A percentile compares a stretch with the other conserved stretches of the same genome.
Conservation (phyloP, 2,113 vertebrate genomes). For the Scartelaos histophorus region DNA sequence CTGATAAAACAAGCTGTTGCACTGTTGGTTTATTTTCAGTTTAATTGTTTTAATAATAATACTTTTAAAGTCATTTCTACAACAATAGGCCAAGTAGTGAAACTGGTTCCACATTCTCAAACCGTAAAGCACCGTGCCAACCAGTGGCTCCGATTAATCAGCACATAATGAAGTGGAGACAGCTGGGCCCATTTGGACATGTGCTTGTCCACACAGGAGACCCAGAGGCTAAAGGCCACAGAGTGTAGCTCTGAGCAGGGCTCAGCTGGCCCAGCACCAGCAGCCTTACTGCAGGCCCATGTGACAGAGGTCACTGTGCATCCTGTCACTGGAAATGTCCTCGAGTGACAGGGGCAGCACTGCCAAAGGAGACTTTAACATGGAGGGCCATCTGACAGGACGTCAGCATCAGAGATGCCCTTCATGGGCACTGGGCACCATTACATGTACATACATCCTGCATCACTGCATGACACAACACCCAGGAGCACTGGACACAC, state of each 20-base stretch:
- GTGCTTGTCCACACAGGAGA: constrained; percentile 13
- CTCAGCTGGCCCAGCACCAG: constrained; percentile 55
- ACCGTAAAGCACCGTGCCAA: constrained; percentile 21
- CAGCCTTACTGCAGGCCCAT: constrained; percentile 47
- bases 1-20: background rate
- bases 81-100: background rate
- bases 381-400: constrained; percentile 56
- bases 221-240: constrained; percentile 35
- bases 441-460: constrained; percentile 37
- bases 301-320: constrained; percentile 67
- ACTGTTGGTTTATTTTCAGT: background rate
- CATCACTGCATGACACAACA: constrained; percentile 37
- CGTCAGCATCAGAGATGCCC: constrained; percentile 48
- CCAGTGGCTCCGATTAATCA: constrained; percentile 50
- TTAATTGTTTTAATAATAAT: background rate
- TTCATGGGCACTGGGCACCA: constrained; percentile 61
- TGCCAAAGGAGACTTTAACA: constrained; percentile 60
- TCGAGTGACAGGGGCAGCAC: constrained; percentile 43
- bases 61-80: background rate
- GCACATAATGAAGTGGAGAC: constrained; percentile 59
- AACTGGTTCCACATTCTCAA: background rate
- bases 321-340: constrained; percentile 64
- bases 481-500: constrained; percentile 37
- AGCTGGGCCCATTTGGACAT: constrained; percentile 58
- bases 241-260: constrained; percentile 40